Conservation (phyloP, 2,888 invertebrate species). For the Emmelina monodactyla region DNA sequence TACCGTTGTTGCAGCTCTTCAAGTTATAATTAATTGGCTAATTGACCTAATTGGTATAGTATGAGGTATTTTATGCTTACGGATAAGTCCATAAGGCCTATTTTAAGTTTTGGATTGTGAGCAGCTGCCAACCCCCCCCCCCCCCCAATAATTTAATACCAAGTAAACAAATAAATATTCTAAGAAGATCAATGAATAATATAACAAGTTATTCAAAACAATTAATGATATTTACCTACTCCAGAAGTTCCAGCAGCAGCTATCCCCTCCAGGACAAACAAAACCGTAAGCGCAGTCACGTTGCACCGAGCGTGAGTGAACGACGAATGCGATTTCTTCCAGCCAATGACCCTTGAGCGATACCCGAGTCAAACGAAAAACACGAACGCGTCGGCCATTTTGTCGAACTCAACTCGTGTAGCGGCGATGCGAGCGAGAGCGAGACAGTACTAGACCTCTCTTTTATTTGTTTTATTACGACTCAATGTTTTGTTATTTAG, state of each 20-base stretch:
- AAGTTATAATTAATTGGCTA: no score
- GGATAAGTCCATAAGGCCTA: no score
- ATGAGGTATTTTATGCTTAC: no score
- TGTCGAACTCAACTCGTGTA: slow-evolving; percentile 23
- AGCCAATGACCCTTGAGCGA: not conserved
- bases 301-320: not conserved
- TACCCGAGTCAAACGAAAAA: slow-evolving; percentile 13
- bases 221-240: not conserved
- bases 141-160: no score
- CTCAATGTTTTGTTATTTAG: not conserved
- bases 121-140: no score
- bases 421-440: slow-evolving; percentile 30
- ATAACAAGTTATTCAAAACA: no score
- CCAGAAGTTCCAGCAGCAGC: not conserved
- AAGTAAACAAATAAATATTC: no score
- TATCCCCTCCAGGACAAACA: not conserved
- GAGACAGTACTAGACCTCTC: no score
- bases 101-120: not conserved
- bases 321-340: no score
- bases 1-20: no score
- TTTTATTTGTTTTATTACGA: not conserved
- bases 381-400: slow-evolving; percentile 36
- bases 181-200: no score
- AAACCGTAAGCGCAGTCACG: not conserved
- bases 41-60: no score